Conservation (phyloP, 2,797 vertebrate species). For the Myoxocephalus aenaeus region DNA sequence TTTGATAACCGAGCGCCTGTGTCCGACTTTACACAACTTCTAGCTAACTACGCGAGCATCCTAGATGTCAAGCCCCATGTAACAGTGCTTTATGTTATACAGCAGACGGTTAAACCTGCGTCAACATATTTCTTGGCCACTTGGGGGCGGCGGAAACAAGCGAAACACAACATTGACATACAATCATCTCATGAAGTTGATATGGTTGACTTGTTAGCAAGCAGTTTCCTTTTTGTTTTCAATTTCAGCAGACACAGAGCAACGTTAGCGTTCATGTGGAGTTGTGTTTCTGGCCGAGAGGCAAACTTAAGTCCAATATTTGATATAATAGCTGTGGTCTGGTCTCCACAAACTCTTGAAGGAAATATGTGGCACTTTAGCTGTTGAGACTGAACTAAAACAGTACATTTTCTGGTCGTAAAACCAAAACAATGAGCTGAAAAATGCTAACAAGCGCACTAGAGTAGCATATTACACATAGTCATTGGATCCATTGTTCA, state of each 20-base stretch:
- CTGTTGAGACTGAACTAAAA: not conserved
- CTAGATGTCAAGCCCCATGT: slow-evolving; percentile 7
- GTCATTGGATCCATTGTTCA: not conserved
- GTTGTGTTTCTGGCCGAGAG: not conserved
- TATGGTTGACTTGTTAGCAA: not conserved
- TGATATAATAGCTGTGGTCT: too few relatives aligned
- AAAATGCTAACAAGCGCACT: not conserved
- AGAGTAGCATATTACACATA: not conserved
- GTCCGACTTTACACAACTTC: slow-evolving; percentile 4
- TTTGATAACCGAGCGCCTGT: slow-evolving; percentile 23
- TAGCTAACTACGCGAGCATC: slow-evolving; percentile 5
- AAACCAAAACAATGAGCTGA: slow-evolving; percentile 16
- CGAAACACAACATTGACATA: not conserved
- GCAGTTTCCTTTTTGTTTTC: not conserved
- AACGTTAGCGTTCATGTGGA: not conserved
- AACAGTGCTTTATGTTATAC: not conserved
- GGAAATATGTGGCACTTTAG: not conserved
- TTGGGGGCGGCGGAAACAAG: slow-evolving; percentile 2
- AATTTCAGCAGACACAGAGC: not conserved
- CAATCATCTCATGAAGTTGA: not conserved
- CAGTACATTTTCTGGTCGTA: not conserved
- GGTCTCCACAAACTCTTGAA: not conserved
- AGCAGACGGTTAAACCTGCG: not conserved
- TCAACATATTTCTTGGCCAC: not conserved
- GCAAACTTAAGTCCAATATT: not conserved